A percentile compares a stretch with the other conserved stretches of the same genome.
Conservation (phyloP, 2,888 invertebrate species). For the Caenorhabditis sp. region DNA sequence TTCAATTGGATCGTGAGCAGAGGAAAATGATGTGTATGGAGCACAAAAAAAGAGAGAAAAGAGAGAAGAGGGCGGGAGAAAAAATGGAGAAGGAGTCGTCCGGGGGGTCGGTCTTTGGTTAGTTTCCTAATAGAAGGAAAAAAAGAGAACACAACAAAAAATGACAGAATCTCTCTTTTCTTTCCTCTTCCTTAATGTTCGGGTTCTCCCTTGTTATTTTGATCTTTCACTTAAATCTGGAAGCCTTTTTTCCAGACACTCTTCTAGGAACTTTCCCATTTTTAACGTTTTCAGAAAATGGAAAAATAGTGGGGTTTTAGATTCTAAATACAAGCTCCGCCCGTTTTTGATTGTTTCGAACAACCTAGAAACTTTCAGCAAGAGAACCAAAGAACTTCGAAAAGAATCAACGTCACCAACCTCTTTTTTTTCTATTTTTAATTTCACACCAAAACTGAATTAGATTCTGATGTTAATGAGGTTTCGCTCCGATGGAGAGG, state of each 20-base stretch:
- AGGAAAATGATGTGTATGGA: constrained; percentile 22
- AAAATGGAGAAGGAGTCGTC: constrained; percentile 1
- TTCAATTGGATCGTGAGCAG: constrained; percentile 53
- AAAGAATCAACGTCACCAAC: no score
- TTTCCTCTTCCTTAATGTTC: not conserved
- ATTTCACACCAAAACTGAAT: not conserved
- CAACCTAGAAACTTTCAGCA: no score
- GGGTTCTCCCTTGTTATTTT: not conserved
- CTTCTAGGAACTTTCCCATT: not conserved
- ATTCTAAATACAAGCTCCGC: no score
- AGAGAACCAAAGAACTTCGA: no score
- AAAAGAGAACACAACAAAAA: not conserved
- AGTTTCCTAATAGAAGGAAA: constrained; percentile 9
- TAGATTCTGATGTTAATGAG: constrained; percentile 4
- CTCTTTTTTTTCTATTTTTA: not conserved
- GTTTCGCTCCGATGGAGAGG: not conserved
- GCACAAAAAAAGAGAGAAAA: constrained; percentile 2
- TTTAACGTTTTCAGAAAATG: not conserved
- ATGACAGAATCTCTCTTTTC: constrained; percentile 9
- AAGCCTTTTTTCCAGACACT: constrained; percentile 18
- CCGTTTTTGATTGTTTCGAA: no score
- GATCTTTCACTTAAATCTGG: not conserved
- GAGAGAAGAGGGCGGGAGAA: not conserved
- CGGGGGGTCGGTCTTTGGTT: constrained; percentile 41
- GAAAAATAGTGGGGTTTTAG: not conserved